Percentiles rank a stretch among this genome's conserved stretches.
Evolutionary conservation across 2,888 invertebrate genomes (phyloP).

Genomic region (Pimpla rufipes): DNA sequence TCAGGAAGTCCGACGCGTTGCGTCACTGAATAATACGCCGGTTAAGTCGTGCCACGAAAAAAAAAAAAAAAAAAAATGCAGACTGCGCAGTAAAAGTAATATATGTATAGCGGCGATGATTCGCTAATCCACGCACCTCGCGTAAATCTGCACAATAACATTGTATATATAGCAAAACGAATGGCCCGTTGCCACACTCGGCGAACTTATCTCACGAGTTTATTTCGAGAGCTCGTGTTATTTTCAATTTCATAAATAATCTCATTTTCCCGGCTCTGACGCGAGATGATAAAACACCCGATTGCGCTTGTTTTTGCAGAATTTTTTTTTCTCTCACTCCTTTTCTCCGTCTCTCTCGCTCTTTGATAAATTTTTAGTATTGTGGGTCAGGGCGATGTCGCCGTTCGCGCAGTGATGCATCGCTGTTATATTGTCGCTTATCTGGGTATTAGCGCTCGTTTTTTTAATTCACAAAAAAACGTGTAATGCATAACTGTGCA

Average conservation of each 20-base stretch:
- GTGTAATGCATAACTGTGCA: slow-evolving; percentile 33
- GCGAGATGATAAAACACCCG: slow-evolving; percentile 35
- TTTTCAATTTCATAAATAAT: slow-evolving; percentile 49
- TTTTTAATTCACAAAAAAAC: slow-evolving; percentile 18
- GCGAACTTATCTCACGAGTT: slow-evolving; percentile 47
- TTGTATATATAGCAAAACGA: background rate
- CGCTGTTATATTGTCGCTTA: slow-evolving; percentile 8
- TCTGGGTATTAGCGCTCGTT: background rate
- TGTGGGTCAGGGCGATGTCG: slow-evolving; percentile 45
- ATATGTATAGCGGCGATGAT: slow-evolving; percentile 1
- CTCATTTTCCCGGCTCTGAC: slow-evolving; percentile 24
- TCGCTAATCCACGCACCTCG: slow-evolving; percentile 19
- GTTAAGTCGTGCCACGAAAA: background rate
- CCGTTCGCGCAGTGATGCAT: slow-evolving; percentile 34
- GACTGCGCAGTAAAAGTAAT: background rate
- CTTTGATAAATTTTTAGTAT: slow-evolving; percentile 42
- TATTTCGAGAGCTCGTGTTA: slow-evolving; percentile 41
- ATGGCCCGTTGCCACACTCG: slow-evolving; percentile 13
- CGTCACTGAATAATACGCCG: background rate
- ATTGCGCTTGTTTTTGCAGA: slow-evolving; percentile 24
- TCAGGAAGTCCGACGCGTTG: slow-evolving; percentile 27
- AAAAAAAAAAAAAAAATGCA: background rate
- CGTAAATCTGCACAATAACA: slow-evolving; percentile 22
- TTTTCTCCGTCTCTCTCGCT: slow-evolving; percentile 6
- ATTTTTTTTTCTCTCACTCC: slow-evolving; percentile 11